Percentiles rank a stretch among this genome's conserved stretches.
These are phyloP conservation scores for Chroicocephalus ridibundus DNA, from an alignment of 2,113 vertebrate genomes.

Conservation along the genomic window DNA sequence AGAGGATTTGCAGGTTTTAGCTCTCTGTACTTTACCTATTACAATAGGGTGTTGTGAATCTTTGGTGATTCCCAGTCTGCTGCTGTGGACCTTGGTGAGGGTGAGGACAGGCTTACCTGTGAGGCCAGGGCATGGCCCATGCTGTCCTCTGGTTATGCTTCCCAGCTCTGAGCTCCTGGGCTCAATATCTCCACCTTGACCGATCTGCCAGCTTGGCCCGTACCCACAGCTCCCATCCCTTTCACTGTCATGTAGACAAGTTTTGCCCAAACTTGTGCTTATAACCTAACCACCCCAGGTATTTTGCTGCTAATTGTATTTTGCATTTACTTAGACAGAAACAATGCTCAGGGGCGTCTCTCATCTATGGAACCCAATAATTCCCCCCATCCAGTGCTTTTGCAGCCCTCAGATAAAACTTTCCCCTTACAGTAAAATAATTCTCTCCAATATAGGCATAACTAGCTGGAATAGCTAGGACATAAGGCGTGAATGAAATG, in stretches of 20 bases:
- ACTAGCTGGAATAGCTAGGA: neutral
- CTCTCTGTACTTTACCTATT: neutral
- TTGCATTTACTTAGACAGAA: neutral
- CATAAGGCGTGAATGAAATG: neutral
- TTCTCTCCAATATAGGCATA: neutral
- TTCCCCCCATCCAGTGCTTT: rapidly evolving
- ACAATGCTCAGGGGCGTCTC: neutral
- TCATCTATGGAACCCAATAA: neutral
- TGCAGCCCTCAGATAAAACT: neutral
- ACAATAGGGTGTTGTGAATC: neutral
- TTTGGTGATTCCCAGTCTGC: neutral
- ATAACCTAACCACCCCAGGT: neutral
- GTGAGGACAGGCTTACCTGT: neutral
- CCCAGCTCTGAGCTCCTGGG: neutral
- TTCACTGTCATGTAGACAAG: neutral
- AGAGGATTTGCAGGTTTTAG: neutral
- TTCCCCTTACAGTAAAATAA: neutral
- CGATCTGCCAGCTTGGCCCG: neutral
- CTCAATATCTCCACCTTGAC: neutral
- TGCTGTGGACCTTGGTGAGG: neutral
- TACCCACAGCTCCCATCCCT: rapidly evolving
- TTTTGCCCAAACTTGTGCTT: neutral
- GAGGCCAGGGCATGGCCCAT: neutral
- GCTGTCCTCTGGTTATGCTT: neutral
- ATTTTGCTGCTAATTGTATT: neutral